Percentiles rank a stretch among this genome's conserved stretches.
phyloP scores from a whole-genome alignment of 2,797 vertebrate species.

The Lepidocolaptes lacrymiger region DNA sequence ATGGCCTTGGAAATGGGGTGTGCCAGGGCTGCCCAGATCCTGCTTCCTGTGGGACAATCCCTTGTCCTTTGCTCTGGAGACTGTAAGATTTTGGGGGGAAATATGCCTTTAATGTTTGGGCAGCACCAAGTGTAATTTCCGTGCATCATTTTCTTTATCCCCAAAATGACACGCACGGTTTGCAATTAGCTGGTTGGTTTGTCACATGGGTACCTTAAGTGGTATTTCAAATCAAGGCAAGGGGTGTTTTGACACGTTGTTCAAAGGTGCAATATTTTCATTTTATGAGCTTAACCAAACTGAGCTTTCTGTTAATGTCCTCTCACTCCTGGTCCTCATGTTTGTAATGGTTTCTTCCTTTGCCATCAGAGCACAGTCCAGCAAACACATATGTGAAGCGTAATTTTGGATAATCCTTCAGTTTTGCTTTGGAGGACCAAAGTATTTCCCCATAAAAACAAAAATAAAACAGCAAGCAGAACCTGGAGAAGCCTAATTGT shows the following conservation, averaged over 20 bases:
- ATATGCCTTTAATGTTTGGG: background rate
- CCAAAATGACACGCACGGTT: rapidly evolving
- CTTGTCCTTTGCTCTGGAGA: background rate
- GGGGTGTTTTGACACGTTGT: background rate
- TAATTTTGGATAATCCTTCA: background rate
- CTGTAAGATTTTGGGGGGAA: background rate
- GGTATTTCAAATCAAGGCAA: background rate
- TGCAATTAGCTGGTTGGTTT: background rate
- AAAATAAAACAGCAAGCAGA: background rate
- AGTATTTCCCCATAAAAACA: background rate
- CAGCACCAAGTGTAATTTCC: background rate
- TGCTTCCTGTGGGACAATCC: background rate
- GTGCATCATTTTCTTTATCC: background rate
- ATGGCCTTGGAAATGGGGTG: background rate
- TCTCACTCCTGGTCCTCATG: rapidly evolving
- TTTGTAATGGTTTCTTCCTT: background rate
- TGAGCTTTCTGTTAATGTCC: background rate
- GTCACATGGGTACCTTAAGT: background rate
- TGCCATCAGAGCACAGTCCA: background rate
- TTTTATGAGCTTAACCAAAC: background rate
- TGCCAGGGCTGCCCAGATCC: background rate
- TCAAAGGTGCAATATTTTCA: background rate
- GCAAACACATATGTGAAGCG: background rate
- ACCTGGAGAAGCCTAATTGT: background rate
- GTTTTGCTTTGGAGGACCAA: background rate